Base-by-base conservation (phyloP, 2,113 vertebrate species). In the Hippocampus barbouri region DNA sequence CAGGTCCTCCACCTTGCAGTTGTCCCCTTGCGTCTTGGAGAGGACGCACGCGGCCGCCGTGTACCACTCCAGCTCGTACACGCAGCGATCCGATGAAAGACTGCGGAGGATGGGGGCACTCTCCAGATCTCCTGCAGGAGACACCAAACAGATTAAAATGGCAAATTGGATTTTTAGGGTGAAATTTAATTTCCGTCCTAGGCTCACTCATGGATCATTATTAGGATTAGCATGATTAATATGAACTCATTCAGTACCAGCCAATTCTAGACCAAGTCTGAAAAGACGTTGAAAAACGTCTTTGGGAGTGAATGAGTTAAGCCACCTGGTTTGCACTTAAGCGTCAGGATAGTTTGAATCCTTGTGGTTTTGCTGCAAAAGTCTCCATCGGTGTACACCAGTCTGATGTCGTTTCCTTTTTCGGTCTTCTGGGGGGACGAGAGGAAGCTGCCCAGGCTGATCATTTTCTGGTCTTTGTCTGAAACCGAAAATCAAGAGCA, bases 1-100 rank as follows among this genome's bases (percentile, higher is more conserved):
- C 56, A 91, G 71, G 72, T 98, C 95, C 16, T 94, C 92, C 79
- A 99, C 97, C 18, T 86, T 95, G 85, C 97, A 99, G 73, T 95
- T 54, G 16, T 94, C 91, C 10, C 97, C 97, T 74, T 94, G 90
- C 0, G 91, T 92, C 85, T 89, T 94, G 0, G 95, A 94, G 45
- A 98, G 90, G 67, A 97, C 94, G 12, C 97, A 99, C 0, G 97
- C 96, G 0, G 95, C 94, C 0, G 96, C 94, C 0, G 96, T 97
- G 83, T 94, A 90, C 97, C 97, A 99, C 77, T 96, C 95, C 75
- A 99, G 86, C 69, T 94, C 93, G 3, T 95, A 97, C 0, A 89
- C 79, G 69, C 97, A 99, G 0, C 68, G 78, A 0, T 84, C 80
- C 0, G 77, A 66, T 0, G 87, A 88, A 0, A 92, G 76, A 0